Evolutionary conservation across 2,113 vertebrate genomes (phyloP), one percentile per base, ranked within the genome.

Genomic region (Pelobates fuscus): DNA sequence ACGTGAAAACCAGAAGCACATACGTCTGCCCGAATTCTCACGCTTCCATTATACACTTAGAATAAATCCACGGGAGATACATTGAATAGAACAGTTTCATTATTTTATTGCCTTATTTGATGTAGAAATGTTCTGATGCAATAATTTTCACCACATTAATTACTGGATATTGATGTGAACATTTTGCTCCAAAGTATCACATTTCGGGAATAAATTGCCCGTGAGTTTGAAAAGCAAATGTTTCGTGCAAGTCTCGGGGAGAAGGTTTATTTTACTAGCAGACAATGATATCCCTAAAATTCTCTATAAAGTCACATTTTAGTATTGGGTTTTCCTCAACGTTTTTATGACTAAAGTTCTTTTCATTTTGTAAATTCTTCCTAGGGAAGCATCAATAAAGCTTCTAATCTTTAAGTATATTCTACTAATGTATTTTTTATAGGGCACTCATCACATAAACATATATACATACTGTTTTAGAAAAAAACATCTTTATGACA

Each of bases 1-100:
- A 61, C 57, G 26, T 68, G 57, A 77, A 77, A 68, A 68, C 41
- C 73, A 77, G 65, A 68, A 77, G 73, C 73, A 67, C 61, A 68
- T 52, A 49, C 25, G 41, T 26, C 73, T 61, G 43, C 43, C n/a
- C 29, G 44, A 54, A 37, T 43, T 77, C 41, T 77, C 37, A 29
- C 27, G 14, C 65, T 68, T 77, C 41, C 65, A 68, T 68, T n/a
- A 65, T 1, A 23, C 20, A 11, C 62, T 43, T 44, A 24, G 37
- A 43, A 21, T 44, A 20, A 49, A 49, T 25, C 30, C 37, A 30
- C 59, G 54, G 21, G 32, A 58, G 26, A 52, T 2, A 15, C 18
- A 24, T 20, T 70, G 21, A 26, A 21, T 59, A 59, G 24, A 27
- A 44, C n/a, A 26, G 32, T 41, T 70, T 17, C 21, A 8, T n/a